Percentiles rank a stretch among this genome's conserved stretches.
phyloP scores from a whole-genome alignment of 2,797 vertebrate genomes.

The Sarcophilus harrisii region DNA sequence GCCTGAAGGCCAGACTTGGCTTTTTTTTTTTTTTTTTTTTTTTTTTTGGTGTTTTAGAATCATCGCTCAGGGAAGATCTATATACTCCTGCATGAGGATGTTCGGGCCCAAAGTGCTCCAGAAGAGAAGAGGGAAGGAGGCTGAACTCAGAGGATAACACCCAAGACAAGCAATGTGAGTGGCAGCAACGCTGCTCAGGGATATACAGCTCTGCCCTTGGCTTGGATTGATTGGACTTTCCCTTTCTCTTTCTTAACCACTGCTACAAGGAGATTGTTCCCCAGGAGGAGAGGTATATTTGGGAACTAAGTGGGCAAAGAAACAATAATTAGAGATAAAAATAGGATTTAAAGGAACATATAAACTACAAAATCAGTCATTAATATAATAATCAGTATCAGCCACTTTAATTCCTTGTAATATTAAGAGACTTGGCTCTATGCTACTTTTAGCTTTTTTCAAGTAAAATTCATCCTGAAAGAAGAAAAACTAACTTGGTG shows the following conservation, averaged over 20 bases:
- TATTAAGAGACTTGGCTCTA: not conserved
- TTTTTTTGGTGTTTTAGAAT: not conserved
- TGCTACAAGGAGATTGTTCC: not conserved
- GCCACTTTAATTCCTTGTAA: not conserved
- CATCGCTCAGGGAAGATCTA: not conserved
- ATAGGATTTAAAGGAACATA: not conserved
- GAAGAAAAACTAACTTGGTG: not conserved
- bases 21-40: too few relatives aligned
- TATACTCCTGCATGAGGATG: accelerated
- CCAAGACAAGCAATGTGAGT: not conserved
- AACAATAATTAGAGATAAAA: not conserved
- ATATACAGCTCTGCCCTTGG: not conserved
- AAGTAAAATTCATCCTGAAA: not conserved
- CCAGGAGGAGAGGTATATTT: not conserved
- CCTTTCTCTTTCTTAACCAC: not conserved
- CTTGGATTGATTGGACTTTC: not conserved
- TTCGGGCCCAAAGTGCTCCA: not conserved
- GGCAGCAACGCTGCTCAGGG: not conserved
- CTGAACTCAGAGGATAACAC: not conserved
- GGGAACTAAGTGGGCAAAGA: not conserved
- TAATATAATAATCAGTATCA: not conserved
- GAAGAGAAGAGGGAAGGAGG: not conserved
- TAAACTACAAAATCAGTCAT: not conserved
- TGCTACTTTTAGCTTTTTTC: not conserved
- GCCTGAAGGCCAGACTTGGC: not conserved